A percentile compares a stretch with the other conserved stretches of the same genome.
Evolutionary conservation across 2,888 invertebrate species (phyloP).

Genomic region (Papilio gigon): DNA sequence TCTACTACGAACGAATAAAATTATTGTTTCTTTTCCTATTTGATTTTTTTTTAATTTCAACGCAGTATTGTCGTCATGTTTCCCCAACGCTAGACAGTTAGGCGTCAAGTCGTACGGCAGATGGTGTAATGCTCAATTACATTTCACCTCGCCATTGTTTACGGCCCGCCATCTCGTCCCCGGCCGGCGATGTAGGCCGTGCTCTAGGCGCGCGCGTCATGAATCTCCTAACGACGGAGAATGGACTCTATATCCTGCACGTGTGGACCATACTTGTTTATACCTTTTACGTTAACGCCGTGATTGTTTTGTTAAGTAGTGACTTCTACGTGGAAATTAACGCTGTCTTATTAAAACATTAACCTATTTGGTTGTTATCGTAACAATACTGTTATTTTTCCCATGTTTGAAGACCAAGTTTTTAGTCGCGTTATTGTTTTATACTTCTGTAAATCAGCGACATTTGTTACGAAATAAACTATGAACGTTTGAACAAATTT

Average conservation of each 20-base stretch:
- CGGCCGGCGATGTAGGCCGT: conserved; percentile 29
- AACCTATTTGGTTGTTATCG: conserved; percentile 15
- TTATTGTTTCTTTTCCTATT: no score
- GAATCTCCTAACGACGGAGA: conserved; percentile 28
- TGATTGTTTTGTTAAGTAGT: conserved; percentile 35
- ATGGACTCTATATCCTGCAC: conserved; percentile 34
- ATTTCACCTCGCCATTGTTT: conserved; percentile 39
- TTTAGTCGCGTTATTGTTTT: neutral
- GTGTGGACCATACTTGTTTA: conserved; percentile 31
- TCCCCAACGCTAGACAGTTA: conserved; percentile 21
- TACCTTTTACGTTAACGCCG: conserved; percentile 4
- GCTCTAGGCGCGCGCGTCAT: conserved; percentile 26
- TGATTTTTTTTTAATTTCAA: neutral
- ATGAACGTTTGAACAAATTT: neutral
- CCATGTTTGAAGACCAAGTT: neutral
- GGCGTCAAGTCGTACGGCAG: conserved; percentile 31
- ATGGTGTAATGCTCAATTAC: conserved; percentile 35
- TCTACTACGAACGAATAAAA: no score
- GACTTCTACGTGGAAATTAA: conserved; percentile 16
- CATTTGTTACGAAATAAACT: neutral
- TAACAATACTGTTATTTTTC: no score
- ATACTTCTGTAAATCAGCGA: neutral
- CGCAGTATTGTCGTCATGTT: neutral
- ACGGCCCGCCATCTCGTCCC: conserved; percentile 26
- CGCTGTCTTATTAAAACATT: conserved; percentile 7